Base-by-base conservation (phyloP, 2,113 vertebrate genomes). In the Potamarius usumacintae region DNA sequence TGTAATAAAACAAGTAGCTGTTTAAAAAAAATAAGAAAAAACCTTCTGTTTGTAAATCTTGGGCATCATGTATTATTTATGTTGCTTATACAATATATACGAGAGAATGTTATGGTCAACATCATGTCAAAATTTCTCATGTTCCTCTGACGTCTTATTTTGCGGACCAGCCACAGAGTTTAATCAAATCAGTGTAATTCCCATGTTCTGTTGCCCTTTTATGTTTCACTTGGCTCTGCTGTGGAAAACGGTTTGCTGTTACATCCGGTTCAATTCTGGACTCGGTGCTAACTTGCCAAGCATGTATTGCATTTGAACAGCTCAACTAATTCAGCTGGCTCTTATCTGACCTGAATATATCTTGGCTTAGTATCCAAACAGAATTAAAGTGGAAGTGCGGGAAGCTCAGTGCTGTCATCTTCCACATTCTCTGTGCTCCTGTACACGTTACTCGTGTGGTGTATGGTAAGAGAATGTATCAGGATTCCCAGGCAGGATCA, bases 321-420 rank as follows among this genome's bases (percentile, higher is more conserved):
- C 84, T 60, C 22, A 7, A 48, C 34, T 85, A 50, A 63, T 78
- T 63, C 42, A 79, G 55, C 20, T 53, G n/a, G 76, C 25, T 85
- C 53, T 18, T 57, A 48, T 58, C 9, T 58, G 53, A 74, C 57
- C 82, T 83, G 22, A 83, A 83, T n/a, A 25, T 65, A n/a, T 52
- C 60, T 52, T 83, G 82, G 82, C 42, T 52, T 65, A 27, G 22
- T 67, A 25, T 57, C 76, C 52, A 55, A 79, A 27, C 14, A 27
- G 76, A 79, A 57, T 60, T 60, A 81, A 81, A 34, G 17, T 58
- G 57, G 30, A 60, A 60, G 79, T 42, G 18, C 30, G 6, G 30
- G 79, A 82, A 48, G 58, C 79, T 22, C 57, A 62, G 6, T 82
- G 79, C 18, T 82, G 79, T 82, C 17, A 82, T 57, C 78, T 80